Conservation (phyloP, 2,797 vertebrate genomes). For the Sarcophilus harrisii region DNA sequence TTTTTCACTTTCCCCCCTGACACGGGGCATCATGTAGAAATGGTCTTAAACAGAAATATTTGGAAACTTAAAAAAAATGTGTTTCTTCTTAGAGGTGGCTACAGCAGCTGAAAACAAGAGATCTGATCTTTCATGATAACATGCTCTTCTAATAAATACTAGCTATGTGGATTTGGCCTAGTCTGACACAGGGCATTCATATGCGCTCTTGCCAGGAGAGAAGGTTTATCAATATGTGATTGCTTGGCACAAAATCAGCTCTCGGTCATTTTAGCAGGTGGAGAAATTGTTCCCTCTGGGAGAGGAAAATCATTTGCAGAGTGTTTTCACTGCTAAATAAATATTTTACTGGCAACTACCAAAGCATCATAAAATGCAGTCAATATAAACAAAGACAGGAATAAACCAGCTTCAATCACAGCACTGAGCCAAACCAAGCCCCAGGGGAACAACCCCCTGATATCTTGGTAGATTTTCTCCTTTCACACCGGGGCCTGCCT, state of each 20-base stretch:
- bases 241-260: constrained; percentile 78
- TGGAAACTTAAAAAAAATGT: not conserved
- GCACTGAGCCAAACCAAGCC: constrained; percentile 32
- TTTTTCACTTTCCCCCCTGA: not conserved
- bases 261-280: constrained; percentile 81
- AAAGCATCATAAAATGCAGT: constrained; percentile 85
- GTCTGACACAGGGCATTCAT: constrained; percentile 80
- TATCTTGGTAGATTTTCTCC: not conserved
- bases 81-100: not conserved
- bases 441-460: not conserved
- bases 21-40: not conserved
- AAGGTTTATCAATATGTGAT: constrained; percentile 82
- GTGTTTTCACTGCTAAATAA: constrained; percentile 85
- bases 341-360: constrained; percentile 87
- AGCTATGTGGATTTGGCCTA: constrained; percentile 78
- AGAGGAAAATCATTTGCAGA: constrained; percentile 88
- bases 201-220: constrained; percentile 75
- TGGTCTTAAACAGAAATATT: not conserved
- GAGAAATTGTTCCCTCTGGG: constrained; percentile 85
- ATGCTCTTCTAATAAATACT: constrained; percentile 81
- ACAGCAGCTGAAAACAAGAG: not conserved
- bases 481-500: not conserved
- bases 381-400: constrained; percentile 86
- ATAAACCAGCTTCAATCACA: constrained; percentile 78
- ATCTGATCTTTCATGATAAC: constrained; percentile 71